Conservation (phyloP, 1,140 invertebrate genomes). For the Zaprionus gabonicus region DNA sequence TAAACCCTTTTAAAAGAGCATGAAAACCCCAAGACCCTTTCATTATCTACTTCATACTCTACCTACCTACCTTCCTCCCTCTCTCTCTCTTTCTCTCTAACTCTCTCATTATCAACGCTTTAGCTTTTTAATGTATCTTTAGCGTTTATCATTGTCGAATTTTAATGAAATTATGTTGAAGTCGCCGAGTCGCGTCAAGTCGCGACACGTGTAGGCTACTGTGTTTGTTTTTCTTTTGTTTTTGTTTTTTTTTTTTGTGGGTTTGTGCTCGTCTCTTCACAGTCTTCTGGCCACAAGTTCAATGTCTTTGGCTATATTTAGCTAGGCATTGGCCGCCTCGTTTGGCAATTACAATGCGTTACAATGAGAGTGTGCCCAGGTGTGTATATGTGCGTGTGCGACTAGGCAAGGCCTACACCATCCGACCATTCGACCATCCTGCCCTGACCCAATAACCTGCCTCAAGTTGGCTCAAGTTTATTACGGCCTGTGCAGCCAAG, state of each 20-base stretch:
- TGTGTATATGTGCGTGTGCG: background rate
- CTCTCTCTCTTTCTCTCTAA: background rate
- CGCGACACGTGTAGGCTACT: slow-evolving; percentile 40
- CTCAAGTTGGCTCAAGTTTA: slow-evolving; percentile 25
- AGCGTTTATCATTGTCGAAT: slow-evolving; percentile 80
- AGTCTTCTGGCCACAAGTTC: slow-evolving; percentile 40
- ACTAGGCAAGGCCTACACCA: slow-evolving; percentile 33
- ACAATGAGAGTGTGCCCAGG: slow-evolving; percentile 25
- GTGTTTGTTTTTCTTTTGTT: background rate
- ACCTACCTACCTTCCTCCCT: background rate
- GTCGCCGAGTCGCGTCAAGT: slow-evolving; percentile 7
- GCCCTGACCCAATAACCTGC: slow-evolving; percentile 38
- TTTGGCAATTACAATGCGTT: slow-evolving; percentile 30
- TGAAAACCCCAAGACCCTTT: slow-evolving; percentile 22
- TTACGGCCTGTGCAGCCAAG: slow-evolving; percentile 17
- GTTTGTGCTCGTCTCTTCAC: background rate
- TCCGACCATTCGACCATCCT: slow-evolving; percentile 2
- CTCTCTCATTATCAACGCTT: slow-evolving; percentile 58
- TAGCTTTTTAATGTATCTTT: slow-evolving; percentile 73
- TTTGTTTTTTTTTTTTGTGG: background rate
- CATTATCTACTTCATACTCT: background rate
- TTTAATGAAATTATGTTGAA: slow-evolving; percentile 73
- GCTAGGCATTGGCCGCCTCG: slow-evolving; percentile 11
- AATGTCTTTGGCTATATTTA: slow-evolving; percentile 40
- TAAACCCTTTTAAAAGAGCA: background rate